These are phyloP conservation scores for Pachyuromys duprasi DNA, from an alignment of 2,797 vertebrate genomes.

Conservation along the genomic window DNA sequence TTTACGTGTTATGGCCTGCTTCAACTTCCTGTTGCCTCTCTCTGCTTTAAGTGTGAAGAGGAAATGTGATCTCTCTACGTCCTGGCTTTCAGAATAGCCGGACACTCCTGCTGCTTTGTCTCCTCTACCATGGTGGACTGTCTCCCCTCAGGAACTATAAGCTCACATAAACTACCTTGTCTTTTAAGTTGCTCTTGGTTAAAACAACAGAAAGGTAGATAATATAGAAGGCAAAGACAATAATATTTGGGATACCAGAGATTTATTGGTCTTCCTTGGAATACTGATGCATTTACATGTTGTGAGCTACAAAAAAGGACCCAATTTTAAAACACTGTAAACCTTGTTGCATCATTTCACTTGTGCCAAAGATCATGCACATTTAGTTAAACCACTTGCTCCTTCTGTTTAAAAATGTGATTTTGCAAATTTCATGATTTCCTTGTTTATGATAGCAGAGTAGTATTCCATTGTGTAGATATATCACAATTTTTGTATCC, in stretches of 20 bases:
- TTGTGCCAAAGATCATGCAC: not conserved
- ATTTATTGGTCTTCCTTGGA: not conserved
- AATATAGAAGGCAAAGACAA: conserved; percentile 52
- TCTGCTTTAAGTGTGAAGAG: not conserved
- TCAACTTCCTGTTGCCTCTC: not conserved
- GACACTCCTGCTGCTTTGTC: no score
- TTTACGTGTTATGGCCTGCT: not conserved
- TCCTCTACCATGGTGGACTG: not conserved
- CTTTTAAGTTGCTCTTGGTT: not conserved
- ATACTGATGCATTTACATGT: not conserved
- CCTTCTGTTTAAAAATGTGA: not conserved
- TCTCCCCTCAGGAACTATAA: not conserved
- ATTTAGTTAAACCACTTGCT: not conserved
- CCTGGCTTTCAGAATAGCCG: no score
- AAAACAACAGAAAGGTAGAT: not conserved
- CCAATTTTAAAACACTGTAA: not conserved
- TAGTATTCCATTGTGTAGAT: no score
- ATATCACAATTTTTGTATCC: no score
- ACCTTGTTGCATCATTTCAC: not conserved
- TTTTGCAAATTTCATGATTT: no score
- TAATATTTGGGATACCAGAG: not conserved
- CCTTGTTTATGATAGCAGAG: no score
- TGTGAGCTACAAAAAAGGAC: not conserved
- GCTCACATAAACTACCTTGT: not conserved
- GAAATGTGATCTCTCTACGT: not conserved